A percentile compares a stretch with the other conserved stretches of the same genome.
phyloP scores from a whole-genome alignment of 37 sponge, comb jelly and placozoan genomes.

The Amphimedon queenslandica region DNA sequence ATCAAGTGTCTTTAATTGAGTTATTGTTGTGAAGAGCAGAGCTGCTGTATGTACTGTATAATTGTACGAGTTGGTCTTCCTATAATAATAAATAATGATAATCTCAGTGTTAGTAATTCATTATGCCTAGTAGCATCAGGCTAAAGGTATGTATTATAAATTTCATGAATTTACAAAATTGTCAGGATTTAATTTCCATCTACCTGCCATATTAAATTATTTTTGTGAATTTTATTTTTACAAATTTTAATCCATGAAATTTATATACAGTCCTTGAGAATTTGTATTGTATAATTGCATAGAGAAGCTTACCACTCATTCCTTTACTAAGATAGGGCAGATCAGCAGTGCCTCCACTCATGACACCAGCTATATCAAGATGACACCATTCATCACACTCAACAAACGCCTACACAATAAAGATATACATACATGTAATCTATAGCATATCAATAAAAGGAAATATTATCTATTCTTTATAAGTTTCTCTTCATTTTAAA shows the following conservation, averaged over 20 bases:
- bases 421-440: not conserved
- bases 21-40: not conserved
- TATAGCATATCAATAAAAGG: not conserved
- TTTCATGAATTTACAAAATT: no score
- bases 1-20: no score
- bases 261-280: no score
- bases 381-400: slow-evolving; percentile 71
- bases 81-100: not conserved
- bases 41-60: not conserved
- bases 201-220: no score
- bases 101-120: no score
- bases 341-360: slow-evolving; percentile 56
- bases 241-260: no score
- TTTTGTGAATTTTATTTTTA: no score
- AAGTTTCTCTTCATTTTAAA: not conserved
- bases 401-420: slow-evolving; percentile 65
- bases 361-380: slow-evolving; percentile 93
- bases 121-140: no score
- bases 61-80: slow-evolving; percentile 15
- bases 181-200: no score
- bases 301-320: no score
- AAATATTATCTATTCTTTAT: not conserved
- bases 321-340: slow-evolving; percentile 58
- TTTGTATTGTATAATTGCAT: no score
- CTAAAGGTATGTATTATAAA: no score